Percentiles rank a stretch among this genome's conserved stretches.
phyloP scores from a whole-genome alignment of 2,797 vertebrate species.

The Novumbra hubbsi region DNA sequence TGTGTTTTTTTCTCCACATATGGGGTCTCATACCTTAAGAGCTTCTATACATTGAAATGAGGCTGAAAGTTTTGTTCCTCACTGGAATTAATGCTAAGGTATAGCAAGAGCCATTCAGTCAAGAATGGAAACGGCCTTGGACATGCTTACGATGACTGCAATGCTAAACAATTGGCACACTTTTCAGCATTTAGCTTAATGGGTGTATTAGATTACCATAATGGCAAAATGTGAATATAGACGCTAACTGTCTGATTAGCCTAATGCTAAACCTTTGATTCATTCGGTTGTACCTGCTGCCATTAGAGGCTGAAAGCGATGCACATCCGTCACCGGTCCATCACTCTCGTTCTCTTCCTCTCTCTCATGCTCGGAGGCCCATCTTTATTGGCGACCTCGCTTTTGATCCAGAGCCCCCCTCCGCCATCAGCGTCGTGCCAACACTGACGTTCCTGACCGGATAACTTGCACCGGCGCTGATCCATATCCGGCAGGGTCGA shows the following conservation, averaged over 20 bases:
- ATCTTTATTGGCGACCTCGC: constrained; percentile 64
- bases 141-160: constrained; percentile 27
- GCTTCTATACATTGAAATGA: background rate
- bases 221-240: constrained; percentile 43
- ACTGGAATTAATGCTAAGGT: constrained; percentile 21
- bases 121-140: background rate
- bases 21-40: background rate
- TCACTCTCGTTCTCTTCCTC: constrained; percentile 41
- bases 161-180: constrained; percentile 37
- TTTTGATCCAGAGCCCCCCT: constrained; percentile 73
- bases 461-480: constrained; percentile 59
- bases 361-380: constrained; percentile 46
- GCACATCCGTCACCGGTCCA: constrained; percentile 58
- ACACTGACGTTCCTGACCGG: constrained; percentile 43
- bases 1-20: no score
- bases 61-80: constrained; percentile 23
- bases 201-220: constrained; percentile 46
- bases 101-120: constrained; percentile 1
- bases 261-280: constrained; percentile 50
- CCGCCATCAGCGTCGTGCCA: constrained; percentile 52
- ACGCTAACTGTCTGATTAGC: constrained; percentile 63
- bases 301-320: constrained; percentile 59
- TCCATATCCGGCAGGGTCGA: constrained; percentile 69
- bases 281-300: constrained; percentile 56
- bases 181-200: constrained; percentile 40